Evolutionary conservation across 2,113 vertebrate genomes (phyloP).

Genomic region (Hyla sarda): DNA sequence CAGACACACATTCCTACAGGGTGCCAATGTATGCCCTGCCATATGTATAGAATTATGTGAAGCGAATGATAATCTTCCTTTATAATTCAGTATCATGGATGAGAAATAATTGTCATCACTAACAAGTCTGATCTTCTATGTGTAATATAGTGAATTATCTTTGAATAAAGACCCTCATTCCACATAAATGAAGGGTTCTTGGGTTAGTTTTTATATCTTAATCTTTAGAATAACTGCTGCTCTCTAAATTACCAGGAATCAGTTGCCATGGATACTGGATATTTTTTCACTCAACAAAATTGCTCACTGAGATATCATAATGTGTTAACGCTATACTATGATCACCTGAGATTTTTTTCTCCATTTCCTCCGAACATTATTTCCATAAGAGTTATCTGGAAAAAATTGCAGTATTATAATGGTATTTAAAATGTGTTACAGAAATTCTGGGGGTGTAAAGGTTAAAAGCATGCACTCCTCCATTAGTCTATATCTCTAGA

Average conservation of each 20-base stretch:
- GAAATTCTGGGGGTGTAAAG: not conserved
- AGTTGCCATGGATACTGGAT: slow-evolving; percentile 56
- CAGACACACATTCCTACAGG: not conserved
- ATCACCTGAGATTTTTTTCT: slow-evolving; percentile 32
- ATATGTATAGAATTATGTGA: not conserved
- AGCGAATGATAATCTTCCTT: not conserved
- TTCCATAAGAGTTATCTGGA: not conserved
- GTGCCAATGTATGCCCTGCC: not conserved
- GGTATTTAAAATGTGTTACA: not conserved
- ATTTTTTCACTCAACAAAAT: slow-evolving; percentile 56
- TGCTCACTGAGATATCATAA: slow-evolving; percentile 52
- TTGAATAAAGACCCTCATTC: not conserved
- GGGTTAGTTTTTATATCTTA: slow-evolving; percentile 22
- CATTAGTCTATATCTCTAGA: not conserved
- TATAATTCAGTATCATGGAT: not conserved
- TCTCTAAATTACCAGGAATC: slow-evolving; percentile 52
- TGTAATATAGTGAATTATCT: slow-evolving; percentile 22
- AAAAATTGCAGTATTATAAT: slow-evolving; percentile 6
- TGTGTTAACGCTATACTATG: slow-evolving; percentile 48
- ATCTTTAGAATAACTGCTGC: slow-evolving; percentile 42
- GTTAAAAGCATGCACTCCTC: not conserved
- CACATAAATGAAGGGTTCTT: slow-evolving; percentile 15
- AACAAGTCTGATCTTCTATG: not conserved
- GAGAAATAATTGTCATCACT: slow-evolving; percentile 36
- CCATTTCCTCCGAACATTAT: not conserved